Percentiles rank a stretch among this genome's conserved stretches.
These are phyloP conservation scores for Cynoglossus semilaevis DNA, from an alignment of 2,113 vertebrate genomes.

Conservation along the genomic window DNA sequence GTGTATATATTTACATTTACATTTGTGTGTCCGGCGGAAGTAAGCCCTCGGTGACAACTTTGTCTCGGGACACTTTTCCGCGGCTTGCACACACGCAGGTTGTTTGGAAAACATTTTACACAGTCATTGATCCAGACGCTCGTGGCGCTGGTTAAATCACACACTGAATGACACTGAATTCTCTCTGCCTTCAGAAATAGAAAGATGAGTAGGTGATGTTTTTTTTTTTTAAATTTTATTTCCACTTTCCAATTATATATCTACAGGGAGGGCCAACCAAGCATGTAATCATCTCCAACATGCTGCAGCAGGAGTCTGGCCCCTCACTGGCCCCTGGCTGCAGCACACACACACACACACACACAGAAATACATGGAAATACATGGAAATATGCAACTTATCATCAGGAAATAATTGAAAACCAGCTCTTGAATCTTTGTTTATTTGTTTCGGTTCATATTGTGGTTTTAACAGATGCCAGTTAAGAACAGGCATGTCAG, in stretches of 20 bases:
- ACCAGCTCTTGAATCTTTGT: too few species aligned
- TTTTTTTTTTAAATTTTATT: conserved; percentile 7
- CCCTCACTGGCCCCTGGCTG: conserved; percentile 34
- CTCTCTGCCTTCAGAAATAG: conserved; percentile 24
- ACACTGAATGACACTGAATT: conserved; percentile 33
- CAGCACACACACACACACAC: conserved; percentile 14
- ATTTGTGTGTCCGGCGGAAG: conserved; percentile 8
- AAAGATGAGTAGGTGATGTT: background rate
- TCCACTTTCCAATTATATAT: conserved; percentile 42
- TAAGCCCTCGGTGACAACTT: background rate
- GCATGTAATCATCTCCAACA: conserved; percentile 56
- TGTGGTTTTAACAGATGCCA: background rate
- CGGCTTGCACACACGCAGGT: background rate
- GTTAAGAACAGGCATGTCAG: background rate
- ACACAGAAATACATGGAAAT: conserved; percentile 17
- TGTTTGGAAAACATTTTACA: conserved; percentile 15
- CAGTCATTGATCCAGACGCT: conserved; percentile 41
- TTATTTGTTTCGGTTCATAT: too few species aligned
- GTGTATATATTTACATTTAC: background rate
- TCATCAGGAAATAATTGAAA: conserved; percentile 12
- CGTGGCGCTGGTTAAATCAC: conserved; percentile 18
- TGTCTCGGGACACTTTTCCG: background rate
- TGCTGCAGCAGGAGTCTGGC: conserved; percentile 35
- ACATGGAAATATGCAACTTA: conserved; percentile 33
- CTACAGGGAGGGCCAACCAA: conserved; percentile 37